phyloP scores from a whole-genome alignment of 2,113 vertebrate species.

The Eulacestoma nigropectus region DNA sequence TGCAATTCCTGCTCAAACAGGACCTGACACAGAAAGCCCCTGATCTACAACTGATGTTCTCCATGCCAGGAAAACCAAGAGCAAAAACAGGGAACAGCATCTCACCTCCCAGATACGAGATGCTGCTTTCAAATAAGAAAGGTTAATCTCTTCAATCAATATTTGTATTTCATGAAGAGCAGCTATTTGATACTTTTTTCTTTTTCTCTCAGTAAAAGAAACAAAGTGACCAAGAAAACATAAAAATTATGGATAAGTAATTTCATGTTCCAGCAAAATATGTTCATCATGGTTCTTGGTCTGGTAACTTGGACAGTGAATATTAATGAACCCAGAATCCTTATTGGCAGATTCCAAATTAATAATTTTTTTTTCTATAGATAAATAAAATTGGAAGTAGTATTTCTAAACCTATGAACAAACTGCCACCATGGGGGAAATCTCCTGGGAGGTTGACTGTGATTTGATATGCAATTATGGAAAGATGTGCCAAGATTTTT shows the following conservation, averaged over 20 bases:
- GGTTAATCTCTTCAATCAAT: background rate
- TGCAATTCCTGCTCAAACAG: background rate
- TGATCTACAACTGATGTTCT: background rate
- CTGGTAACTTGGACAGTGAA: background rate
- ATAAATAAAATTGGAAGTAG: background rate
- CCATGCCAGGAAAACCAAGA: background rate
- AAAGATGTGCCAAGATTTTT: background rate
- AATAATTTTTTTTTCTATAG: background rate
- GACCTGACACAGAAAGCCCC: background rate
- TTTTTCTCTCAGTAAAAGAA: background rate
- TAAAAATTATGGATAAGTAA: background rate
- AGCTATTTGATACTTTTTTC: background rate
- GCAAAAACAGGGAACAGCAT: background rate
- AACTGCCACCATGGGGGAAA: background rate
- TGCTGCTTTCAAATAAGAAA: background rate
- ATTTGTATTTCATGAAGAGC: background rate
- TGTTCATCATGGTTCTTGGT: background rate
- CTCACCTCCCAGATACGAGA: background rate
- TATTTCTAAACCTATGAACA: background rate
- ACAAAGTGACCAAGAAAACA: background rate
- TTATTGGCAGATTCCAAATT: background rate
- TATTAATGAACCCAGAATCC: background rate
- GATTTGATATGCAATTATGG: background rate
- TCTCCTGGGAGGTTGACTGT: background rate
- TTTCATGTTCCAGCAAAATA: background rate